These are phyloP conservation scores for Pelodiscus sinensis DNA, from an alignment of 2,113 vertebrate species.

Conservation along the genomic window DNA sequence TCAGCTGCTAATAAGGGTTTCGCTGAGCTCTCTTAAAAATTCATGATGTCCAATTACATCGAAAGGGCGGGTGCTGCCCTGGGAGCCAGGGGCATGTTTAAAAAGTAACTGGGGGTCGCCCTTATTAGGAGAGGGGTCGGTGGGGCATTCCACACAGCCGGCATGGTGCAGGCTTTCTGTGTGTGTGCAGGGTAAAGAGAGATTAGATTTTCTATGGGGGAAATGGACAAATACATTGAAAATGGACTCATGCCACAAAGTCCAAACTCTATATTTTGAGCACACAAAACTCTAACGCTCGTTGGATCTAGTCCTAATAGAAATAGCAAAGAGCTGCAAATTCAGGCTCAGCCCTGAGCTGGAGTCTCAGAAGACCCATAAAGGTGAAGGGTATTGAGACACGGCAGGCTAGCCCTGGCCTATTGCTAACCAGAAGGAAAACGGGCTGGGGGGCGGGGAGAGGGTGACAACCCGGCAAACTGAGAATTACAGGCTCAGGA, in stretches of 20 bases:
- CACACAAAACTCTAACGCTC: not conserved
- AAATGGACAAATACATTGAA: not conserved
- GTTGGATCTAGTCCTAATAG: slow-evolving; percentile 15
- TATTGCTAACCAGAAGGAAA: not conserved
- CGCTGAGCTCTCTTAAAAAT: slow-evolving; percentile 61
- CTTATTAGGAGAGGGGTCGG: not conserved
- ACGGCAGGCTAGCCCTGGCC: not conserved
- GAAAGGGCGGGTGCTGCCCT: not conserved
- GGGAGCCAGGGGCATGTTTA: not conserved
- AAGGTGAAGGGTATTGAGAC: not conserved
- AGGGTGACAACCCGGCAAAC: accelerated
- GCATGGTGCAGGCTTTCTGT: slow-evolving; percentile 12
- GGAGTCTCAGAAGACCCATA: not conserved
- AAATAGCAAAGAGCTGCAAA: slow-evolving; percentile 15
- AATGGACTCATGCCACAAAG: slow-evolving; percentile 13
- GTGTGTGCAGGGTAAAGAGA: not conserved
- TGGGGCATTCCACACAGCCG: slow-evolving; percentile 44
- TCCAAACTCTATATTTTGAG: not conserved
- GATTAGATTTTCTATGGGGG: not conserved
- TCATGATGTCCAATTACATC: slow-evolving; percentile 55
- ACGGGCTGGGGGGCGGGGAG: not conserved
- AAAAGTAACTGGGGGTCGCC: not conserved
- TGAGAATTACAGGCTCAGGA: not conserved
- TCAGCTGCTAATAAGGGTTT: slow-evolving; percentile 62
- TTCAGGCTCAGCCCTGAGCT: slow-evolving; percentile 7